Evolutionary conservation across 2,113 vertebrate species (phyloP).

Genomic region (Orientallactaga bullata): DNA sequence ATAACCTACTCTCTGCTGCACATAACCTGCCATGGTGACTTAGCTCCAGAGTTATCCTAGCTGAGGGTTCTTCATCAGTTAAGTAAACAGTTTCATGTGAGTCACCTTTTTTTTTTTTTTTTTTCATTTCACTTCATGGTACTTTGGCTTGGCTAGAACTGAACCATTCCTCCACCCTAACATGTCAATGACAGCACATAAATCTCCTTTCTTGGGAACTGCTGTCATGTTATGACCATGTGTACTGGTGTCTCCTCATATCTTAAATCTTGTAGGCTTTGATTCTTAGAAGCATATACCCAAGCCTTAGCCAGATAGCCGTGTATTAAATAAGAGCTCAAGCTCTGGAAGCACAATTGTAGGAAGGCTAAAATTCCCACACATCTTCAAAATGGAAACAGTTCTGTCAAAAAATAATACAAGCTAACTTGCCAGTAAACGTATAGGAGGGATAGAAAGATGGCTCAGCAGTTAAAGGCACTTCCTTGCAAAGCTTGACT

Average conservation of each 20-base stretch:
- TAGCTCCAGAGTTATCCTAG: background rate
- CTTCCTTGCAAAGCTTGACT: no score
- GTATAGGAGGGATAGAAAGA: background rate
- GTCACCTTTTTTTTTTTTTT: no score
- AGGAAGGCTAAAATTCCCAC: background rate
- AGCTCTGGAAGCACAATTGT: background rate
- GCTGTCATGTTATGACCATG: no score
- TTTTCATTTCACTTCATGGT: background rate
- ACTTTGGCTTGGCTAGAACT: background rate
- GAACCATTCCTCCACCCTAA: no score
- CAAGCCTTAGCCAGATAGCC: background rate
- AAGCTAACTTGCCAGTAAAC: background rate
- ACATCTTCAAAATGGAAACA: background rate
- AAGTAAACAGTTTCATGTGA: background rate
- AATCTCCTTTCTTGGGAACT: no score
- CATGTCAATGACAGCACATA: no score
- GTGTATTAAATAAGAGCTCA: background rate
- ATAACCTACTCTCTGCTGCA: background rate
- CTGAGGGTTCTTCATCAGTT: background rate
- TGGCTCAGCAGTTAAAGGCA: no score
- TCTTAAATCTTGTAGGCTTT: background rate
- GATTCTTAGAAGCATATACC: background rate
- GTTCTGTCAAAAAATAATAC: background rate
- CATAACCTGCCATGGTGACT: background rate
- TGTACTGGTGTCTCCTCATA: background rate